These are phyloP conservation scores for Pangasianodon hypophthalmus DNA, from an alignment of 2,113 vertebrate species.

Conservation along the genomic window DNA sequence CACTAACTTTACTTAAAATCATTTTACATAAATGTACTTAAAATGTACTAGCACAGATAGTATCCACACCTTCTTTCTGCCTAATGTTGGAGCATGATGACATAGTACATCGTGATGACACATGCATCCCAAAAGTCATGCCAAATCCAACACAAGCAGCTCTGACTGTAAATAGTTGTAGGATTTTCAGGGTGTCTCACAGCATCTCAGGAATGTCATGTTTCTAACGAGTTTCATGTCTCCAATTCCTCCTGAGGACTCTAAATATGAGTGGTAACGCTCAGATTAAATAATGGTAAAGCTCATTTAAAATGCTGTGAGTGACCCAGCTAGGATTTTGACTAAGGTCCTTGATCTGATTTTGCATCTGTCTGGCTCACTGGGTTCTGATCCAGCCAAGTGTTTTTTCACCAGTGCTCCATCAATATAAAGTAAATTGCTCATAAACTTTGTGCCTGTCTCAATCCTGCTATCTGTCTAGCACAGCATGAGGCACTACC, in stretches of 20 bases:
- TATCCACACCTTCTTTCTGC: neutral
- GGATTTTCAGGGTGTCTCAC: neutral
- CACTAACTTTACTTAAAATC: neutral
- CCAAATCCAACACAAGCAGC: neutral
- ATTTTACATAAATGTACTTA: neutral
- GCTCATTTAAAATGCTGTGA: conserved; percentile 17
- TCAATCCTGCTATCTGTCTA: neutral
- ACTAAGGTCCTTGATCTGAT: neutral
- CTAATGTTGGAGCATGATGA: neutral
- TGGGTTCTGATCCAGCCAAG: neutral
- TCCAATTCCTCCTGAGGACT: neutral
- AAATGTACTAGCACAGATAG: neutral
- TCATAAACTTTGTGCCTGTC: conserved; percentile 18
- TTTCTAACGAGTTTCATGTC: neutral
- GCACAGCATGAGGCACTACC: neutral
- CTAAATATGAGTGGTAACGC: neutral
- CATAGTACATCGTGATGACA: neutral
- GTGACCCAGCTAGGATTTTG: conserved; percentile 10
- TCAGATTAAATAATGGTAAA: conserved; percentile 31
- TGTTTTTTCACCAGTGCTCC: conserved; percentile 13
- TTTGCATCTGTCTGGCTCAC: neutral
- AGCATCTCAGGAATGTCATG: neutral
- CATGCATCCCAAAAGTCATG: neutral
- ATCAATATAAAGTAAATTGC: conserved; percentile 19
- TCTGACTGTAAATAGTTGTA: conserved; percentile 6